phyloP scores from a whole-genome alignment of 2,797 vertebrate species.

The Masticophis lateralis region DNA sequence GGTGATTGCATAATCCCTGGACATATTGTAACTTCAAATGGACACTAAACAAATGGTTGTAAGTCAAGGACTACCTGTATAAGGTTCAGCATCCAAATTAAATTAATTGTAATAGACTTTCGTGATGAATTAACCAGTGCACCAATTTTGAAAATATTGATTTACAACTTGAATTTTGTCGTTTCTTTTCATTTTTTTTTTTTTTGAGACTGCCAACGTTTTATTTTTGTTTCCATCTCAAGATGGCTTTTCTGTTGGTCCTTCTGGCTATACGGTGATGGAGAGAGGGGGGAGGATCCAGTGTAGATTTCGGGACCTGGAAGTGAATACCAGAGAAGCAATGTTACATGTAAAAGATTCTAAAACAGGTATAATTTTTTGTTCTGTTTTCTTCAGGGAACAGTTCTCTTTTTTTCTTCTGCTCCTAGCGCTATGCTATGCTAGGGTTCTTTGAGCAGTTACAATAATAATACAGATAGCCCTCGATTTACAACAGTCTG shows the following conservation, averaged over 20 bases:
- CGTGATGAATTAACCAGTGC: too few relatives aligned
- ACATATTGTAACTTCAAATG: background rate
- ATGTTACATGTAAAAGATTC: constrained; percentile 48
- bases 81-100: background rate
- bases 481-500: too few relatives aligned
- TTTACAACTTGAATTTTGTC: background rate
- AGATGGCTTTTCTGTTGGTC: constrained; percentile 23
- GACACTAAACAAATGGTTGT: background rate
- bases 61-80: background rate
- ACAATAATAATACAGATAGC: background rate
- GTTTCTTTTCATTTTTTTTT: background rate
- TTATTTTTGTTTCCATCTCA: constrained; percentile 18
- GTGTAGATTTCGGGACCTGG: constrained; percentile 36
- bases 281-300: constrained; percentile 31
- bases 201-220: background rate
- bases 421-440: background rate
- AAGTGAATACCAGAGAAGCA: constrained; percentile 48
- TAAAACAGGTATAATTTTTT: constrained; percentile 44
- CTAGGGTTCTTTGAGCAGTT: background rate
- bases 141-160: background rate
- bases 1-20: background rate
- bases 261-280: background rate
- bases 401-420: background rate
- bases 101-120: background rate
- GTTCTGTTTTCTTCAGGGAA: background rate